Evolutionary conservation across 2,888 invertebrate species (phyloP).

Genomic region (Dusona sp.): DNA sequence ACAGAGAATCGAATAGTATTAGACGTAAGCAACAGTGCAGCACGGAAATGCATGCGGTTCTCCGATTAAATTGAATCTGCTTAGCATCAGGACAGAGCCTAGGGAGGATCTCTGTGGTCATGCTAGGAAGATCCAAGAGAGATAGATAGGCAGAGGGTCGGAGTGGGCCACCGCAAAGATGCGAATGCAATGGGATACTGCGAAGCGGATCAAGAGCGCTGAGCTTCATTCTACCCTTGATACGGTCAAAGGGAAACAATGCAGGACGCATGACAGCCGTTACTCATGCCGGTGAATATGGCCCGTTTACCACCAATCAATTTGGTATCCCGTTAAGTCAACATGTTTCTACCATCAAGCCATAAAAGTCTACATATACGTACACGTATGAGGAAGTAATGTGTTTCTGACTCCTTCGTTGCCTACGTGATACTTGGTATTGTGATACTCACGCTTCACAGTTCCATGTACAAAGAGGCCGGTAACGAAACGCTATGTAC

Average conservation of each 20-base stretch:
- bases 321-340: slow-evolving; percentile 44
- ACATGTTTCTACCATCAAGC: slow-evolving; percentile 24
- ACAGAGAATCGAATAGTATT: slow-evolving; percentile 38
- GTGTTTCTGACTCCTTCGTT: slow-evolving; percentile 28
- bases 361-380: slow-evolving; percentile 8
- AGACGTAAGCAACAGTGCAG: slow-evolving; percentile 46
- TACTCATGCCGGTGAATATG: slow-evolving; percentile 36
- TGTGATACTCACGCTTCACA: slow-evolving; percentile 7
- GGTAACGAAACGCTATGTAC: slow-evolving; percentile 22
- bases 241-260: slow-evolving; percentile 22
- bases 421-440: slow-evolving; percentile 14
- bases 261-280: slow-evolving; percentile 33
- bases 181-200: slow-evolving; percentile 62
- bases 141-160: slow-evolving; percentile 54
- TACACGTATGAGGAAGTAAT: neutral
- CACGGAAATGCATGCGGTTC: slow-evolving; percentile 73
- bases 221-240: slow-evolving; percentile 22
- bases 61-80: slow-evolving; percentile 82
- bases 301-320: slow-evolving; percentile 41
- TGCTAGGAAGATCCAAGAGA: slow-evolving; percentile 56
- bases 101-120: slow-evolving; percentile 73
- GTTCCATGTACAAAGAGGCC: slow-evolving; percentile 39
- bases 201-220: slow-evolving; percentile 62
- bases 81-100: slow-evolving; percentile 72
- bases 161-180: slow-evolving; percentile 69